A percentile compares a stretch with the other conserved stretches of the same genome.
Conservation (phyloP, 2,888 invertebrate genomes). For the Chrysodeixis includens region DNA sequence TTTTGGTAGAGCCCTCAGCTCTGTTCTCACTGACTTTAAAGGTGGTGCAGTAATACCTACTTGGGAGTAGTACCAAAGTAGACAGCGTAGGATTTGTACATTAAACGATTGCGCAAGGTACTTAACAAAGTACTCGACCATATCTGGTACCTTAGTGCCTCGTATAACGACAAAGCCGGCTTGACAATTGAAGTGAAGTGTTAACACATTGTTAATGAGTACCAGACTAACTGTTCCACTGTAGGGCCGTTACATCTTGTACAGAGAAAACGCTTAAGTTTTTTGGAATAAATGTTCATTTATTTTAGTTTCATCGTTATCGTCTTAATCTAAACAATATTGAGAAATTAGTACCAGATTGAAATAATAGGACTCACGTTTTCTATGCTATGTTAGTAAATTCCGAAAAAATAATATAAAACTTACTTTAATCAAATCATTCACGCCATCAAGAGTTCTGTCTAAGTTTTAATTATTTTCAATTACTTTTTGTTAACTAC, state of each 20-base stretch:
- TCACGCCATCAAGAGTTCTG: too few species aligned
- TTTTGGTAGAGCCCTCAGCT: too few species aligned
- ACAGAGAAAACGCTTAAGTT: background rate
- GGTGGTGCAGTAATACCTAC: constrained; percentile 34
- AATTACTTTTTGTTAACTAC: background rate
- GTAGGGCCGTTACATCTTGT: background rate
- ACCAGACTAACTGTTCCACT: constrained; percentile 1
- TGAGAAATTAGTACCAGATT: background rate
- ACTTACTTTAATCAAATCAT: too few species aligned
- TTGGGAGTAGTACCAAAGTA: constrained; percentile 30
- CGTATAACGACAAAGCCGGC: background rate
- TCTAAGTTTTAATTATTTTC: too few species aligned
- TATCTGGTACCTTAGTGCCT: background rate
- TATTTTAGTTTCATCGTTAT: background rate
- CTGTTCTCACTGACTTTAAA: constrained; percentile 10
- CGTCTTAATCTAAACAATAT: too few species aligned
- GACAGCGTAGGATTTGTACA: constrained; percentile 14
- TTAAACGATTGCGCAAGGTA: constrained; percentile 26
- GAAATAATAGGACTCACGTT: too few species aligned
- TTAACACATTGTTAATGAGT: background rate
- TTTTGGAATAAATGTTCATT: background rate
- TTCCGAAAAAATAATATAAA: too few species aligned
- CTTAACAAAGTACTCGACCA: constrained; percentile 17
- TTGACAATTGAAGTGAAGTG: constrained; percentile 4
- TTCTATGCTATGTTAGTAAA: too few species aligned